Evolutionary conservation across 2,797 vertebrate genomes (phyloP), one percentile per base, ranked within the genome.

Genomic region (Sebastes baramenuke): DNA sequence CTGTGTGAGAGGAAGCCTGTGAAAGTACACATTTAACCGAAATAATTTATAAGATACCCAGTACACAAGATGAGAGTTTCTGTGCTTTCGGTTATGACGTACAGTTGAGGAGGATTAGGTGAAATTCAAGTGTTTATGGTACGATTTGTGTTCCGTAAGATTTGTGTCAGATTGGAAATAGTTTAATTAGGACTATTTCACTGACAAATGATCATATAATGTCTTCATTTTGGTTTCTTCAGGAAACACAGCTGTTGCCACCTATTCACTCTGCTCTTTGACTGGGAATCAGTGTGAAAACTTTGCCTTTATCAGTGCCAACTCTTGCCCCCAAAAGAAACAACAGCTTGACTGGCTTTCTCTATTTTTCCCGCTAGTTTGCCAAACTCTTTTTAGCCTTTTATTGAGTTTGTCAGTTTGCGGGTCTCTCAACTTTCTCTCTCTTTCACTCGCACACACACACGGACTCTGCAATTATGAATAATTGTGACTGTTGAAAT

Each of bases 261-360:
- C 81, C 49, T 76, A 66, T 88, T 87, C 77, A 77, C 92, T 94
- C 93, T 95, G 95, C 93, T 96, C 92, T 95, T 95, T 95, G 95
- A 96, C 94, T 93, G 89, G 93, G 93, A 95, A 94, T 95, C 92
- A 90, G 89, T 90, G 87, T 92, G 88, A 94, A 90, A 92, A 82
- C 82, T 87, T 92, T 81, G 89, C 91, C 87, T 95, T 94, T 91
- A 86, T 93, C 89, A 82, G 88, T 81, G 81, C 91, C 91, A 83
- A 72, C 61, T 42, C 66, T 70, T 54, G 62, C 88, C 22, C 72
- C 68, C 8, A n/a, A 52, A 81, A 86, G 93, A 91, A 42, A 22
- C n/a, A 42, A 92, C 79, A 88, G 86, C 93, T 96, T 96, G 95
- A 72, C 29, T 14, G 18, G 60, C n/a, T 72, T 58, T 70, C 27